Base-by-base conservation (phyloP, 53 echinoderm and acorn worm species). In the Holothuria leucospilota region DNA sequence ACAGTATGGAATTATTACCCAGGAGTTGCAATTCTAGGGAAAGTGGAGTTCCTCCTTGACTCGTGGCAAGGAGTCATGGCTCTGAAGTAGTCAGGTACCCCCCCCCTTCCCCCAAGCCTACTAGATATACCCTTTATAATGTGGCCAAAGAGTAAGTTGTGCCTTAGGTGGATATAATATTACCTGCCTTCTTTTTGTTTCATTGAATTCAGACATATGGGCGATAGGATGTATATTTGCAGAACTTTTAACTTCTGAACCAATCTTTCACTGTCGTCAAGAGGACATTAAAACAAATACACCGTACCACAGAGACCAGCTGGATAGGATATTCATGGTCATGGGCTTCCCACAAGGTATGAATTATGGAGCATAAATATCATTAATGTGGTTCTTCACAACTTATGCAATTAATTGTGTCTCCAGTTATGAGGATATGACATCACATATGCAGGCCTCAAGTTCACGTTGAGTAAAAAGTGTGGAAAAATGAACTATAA, bases 161-260 rank as follows among this genome's bases (percentile, higher is more conserved):
- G 46, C 46, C 8, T 46, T 8, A 7, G 3, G 46, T 46, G 46
- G 46, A 46, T 46, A 46, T 46, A 0, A 26, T 67, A 6, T 18
- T 67, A 23, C 12, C 26, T 30, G 1, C 46, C 0, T 26, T 20
- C 21, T 59, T 26, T n/a, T 27, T 86, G 18, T 60, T 28, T 68
- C 41, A 71, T 40, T 74, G 1, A 9, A 10, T 42, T 61, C 81
- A 97, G 98, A 97, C 88, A 97, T 97, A 67, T 97, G 98, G 98
- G 98, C 98, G 62, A 97, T 97, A 68, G 98, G 97, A 23, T 97
- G 98, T 88, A 97, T 96, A 86, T 97, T 97, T 90, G 98, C 98
- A 16, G 98, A 97, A 77, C 80, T 97, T n/a, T 83, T 97, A 59
- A 95, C 95, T 39, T 97, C 98, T 28, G 98, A 97, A 87, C 98